Evolutionary conservation across 2,797 vertebrate species (phyloP).

Genomic region (Smutsia temminckii): DNA sequence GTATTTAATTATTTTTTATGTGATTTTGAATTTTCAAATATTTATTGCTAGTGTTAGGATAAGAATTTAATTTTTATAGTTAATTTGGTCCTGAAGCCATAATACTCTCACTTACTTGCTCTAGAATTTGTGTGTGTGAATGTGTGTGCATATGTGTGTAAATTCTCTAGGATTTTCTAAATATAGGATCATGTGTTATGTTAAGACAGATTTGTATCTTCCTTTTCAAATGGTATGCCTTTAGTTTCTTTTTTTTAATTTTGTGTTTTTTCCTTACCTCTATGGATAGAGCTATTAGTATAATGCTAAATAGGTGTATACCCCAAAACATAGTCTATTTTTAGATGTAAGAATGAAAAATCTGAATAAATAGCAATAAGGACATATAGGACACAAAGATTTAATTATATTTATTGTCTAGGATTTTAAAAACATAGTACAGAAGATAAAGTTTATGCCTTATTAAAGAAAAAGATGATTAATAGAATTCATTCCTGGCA

Average conservation of each 20-base stretch:
- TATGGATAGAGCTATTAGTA: not conserved
- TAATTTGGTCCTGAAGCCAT: not conserved
- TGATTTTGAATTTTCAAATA: not conserved
- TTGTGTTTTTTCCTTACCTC: not conserved
- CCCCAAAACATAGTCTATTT: not conserved
- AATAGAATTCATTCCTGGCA: not conserved
- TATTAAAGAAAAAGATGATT: not conserved
- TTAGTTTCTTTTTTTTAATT: not conserved
- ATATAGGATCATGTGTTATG: not conserved
- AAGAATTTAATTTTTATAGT: not conserved
- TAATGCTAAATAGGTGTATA: not conserved
- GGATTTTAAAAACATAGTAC: not conserved
- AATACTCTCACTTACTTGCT: not conserved
- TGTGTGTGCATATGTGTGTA: not conserved
- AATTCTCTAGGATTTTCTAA: not conserved
- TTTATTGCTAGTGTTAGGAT: not conserved
- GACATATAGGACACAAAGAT: not conserved
- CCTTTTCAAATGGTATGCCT: not conserved
- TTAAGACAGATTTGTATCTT: not conserved
- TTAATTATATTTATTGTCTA: not conserved
- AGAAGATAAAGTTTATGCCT: not conserved
- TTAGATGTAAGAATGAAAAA: not conserved
- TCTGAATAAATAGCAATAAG: not conserved
- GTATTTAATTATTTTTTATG: not conserved
- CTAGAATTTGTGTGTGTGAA: not conserved